phyloP scores from a whole-genome alignment of 2,888 invertebrate species.

The Silvanus unidentatus region DNA sequence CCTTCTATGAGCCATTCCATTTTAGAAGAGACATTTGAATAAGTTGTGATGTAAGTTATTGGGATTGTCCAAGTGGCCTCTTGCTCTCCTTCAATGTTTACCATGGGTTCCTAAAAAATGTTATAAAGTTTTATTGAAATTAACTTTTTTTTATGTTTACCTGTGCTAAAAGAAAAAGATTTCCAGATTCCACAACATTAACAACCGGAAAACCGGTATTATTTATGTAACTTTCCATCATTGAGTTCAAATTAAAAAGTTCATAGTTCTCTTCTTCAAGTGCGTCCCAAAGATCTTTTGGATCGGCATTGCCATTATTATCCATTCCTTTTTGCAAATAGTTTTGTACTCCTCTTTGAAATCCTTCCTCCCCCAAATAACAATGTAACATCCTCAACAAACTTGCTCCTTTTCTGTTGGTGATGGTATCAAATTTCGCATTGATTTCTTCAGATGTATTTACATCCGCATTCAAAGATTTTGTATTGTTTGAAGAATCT shows the following conservation, averaged over 20 bases:
- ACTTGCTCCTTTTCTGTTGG: conserved; percentile 55
- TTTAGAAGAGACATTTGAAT: no score
- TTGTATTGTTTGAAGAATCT: conserved; percentile 7
- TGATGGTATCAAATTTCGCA: conserved; percentile 54
- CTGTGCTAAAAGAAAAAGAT: conserved; percentile 5
- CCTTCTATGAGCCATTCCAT: conserved; percentile 6
- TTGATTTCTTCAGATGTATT: conserved; percentile 50
- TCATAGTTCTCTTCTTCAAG: conserved; percentile 36
- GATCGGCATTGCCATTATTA: conserved; percentile 7
- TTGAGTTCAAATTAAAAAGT: conserved; percentile 25
- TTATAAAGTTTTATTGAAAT: no score
- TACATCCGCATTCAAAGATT: conserved; percentile 51
- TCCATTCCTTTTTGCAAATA: conserved; percentile 42
- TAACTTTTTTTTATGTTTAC: no score
- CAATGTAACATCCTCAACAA: conserved; percentile 60
- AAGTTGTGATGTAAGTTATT: no score
- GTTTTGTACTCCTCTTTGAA: conserved; percentile 49
- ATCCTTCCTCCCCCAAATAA: conserved; percentile 50
- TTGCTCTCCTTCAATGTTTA: no score
- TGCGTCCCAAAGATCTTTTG: conserved; percentile 17
- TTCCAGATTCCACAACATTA: conserved; percentile 19
- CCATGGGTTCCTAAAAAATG: no score
- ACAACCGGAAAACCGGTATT: conserved; percentile 21
- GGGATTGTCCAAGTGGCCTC: no score
- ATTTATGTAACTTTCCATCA: conserved; percentile 21